Evolutionary conservation across 2,888 invertebrate species (phyloP), one percentile per base, ranked within the genome.

Genomic region (Capitulum mitella): DNA sequence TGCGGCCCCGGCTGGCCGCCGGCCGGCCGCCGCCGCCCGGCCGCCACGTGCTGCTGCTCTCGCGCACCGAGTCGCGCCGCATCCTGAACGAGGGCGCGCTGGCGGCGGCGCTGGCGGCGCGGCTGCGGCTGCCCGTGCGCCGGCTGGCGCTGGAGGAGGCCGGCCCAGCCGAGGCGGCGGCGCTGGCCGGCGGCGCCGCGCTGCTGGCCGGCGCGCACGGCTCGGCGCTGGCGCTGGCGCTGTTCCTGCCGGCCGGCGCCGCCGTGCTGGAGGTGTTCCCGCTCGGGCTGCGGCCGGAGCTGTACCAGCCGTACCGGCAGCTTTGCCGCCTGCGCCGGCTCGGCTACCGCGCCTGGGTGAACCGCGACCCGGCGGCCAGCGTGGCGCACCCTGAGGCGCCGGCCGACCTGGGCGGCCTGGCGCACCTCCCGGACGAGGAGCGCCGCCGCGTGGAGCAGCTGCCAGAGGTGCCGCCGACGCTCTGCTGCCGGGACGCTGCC

Each of bases 121-220:
- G 70, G 70, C 70, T 70, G 22, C 22, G 70, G 6, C 40, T 19
- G 26, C 70, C 70, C 10, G 70, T 70, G 10, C 70, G 37, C 26
- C 70, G 70, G 10, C 70, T 70, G 70, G 26, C 70, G 22, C 70
- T 70, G 70, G 70, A 70, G 70, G 70, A 91, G 90, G 61, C 97
- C 96, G 40, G 97, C 92, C 86, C 99, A 93, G 82, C 97, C 90
- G 80, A 99, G 88, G 1, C 99, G 99, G 19, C 99, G 98, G 0
- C 91, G 84, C 86, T 99, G 99, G 14, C 89, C 89, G 2, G 89
- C 88, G 37, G 26, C 37, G 80, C 82, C 34, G 81, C 78, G 82
- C 83, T 86, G 22, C 80, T 86, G 1, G 83, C 87, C 26, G 86
- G 86, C 3, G 85, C 87, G 85, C 87, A 87, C 83, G 88, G 88